A percentile compares a stretch with the other conserved stretches of the same genome.
phyloP scores from a whole-genome alignment of 2,888 invertebrate genomes.

The Drosophila melanosoma region DNA sequence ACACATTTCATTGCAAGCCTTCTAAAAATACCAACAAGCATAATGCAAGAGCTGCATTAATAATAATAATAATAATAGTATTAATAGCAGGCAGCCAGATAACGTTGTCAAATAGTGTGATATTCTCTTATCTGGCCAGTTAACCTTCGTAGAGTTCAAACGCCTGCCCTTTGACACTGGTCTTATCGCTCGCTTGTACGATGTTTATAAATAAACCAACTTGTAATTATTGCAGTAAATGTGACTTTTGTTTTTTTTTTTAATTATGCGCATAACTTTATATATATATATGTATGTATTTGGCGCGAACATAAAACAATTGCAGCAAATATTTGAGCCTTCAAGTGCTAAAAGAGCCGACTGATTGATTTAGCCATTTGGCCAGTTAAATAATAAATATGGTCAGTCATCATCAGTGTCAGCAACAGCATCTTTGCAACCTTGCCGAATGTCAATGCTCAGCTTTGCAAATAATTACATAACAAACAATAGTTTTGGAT shows the following conservation, averaged over 20 bases:
- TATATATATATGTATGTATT: neutral
- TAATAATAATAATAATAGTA: neutral
- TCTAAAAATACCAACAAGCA: conserved; percentile 17
- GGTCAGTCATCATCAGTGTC: conserved; percentile 3
- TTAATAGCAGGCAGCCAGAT: neutral
- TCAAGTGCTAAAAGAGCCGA: conserved; percentile 7
- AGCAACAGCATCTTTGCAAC: conserved; percentile 32
- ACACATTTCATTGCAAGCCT: conserved; percentile 38
- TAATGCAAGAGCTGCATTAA: neutral
- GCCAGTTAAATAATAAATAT: conserved; percentile 6
- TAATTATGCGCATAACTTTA: conserved; percentile 9
- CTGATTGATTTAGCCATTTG: conserved; percentile 48
- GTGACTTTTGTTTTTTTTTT: conserved; percentile 47
- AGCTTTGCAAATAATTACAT: conserved; percentile 53
- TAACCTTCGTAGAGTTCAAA: conserved; percentile 74
- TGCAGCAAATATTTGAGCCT: conserved; percentile 40
- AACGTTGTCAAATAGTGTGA: neutral
- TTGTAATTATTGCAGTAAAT: conserved; percentile 54
- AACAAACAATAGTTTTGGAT: conserved; percentile 30
- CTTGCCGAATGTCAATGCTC: conserved; percentile 63
- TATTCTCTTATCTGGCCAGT: conserved; percentile 30
- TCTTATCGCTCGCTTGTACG: conserved; percentile 55
- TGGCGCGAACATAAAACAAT: conserved; percentile 32
- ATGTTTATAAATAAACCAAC: conserved; percentile 45
- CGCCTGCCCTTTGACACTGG: conserved; percentile 72